Base-by-base conservation (phyloP, 2,888 invertebrate species). In the Labia minor region DNA sequence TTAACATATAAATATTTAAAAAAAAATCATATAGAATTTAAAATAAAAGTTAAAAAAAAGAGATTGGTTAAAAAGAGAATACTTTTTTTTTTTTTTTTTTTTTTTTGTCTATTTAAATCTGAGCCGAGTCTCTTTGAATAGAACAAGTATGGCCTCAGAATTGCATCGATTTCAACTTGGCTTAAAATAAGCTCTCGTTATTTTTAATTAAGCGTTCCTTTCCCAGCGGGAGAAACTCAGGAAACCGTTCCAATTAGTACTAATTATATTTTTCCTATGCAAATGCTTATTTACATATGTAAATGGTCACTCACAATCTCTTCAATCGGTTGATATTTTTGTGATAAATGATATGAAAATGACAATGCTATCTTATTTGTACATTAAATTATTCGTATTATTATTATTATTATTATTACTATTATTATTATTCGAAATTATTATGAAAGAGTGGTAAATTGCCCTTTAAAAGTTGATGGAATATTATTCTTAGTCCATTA, bases 151-250 rank as follows among this genome's bases (percentile, higher is more conserved):
- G 2, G 14, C 16, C 49, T 49, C 49, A n/a, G 49, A 11, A 16
- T 49, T 49, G n/a, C 49, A 49, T 49, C 49, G 49, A 49, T 49
- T 49, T 49, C 49, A 49, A 49, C n/a, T 49, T 49, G 49, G 49
- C 49, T 49, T 49, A 49, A 49, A 49, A 49, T 49, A 49, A 49
- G 49, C 49, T 14, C 49, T 49, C 49, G 49, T 49, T 49, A 49
- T 49, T 49, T 49, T 49, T 49, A 49, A 49, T 49, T 49, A 49
- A 49, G 49, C 49, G 49, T 49, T 49, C 49, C n/a, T 49, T 49
- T 49, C 49, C 49, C 49, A 49, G 49, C 49, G 49, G 49, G n/a
- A 49, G n/a, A n/a, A 14, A 49, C 49, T 49, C 49, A 49, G 49
- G 49, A 49, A 49, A 49, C 49, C 49, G 49, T 49, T 49, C 49